These are phyloP conservation scores for Agrotis clavis DNA, from an alignment of 2,888 invertebrate species.

Conservation along the genomic window DNA sequence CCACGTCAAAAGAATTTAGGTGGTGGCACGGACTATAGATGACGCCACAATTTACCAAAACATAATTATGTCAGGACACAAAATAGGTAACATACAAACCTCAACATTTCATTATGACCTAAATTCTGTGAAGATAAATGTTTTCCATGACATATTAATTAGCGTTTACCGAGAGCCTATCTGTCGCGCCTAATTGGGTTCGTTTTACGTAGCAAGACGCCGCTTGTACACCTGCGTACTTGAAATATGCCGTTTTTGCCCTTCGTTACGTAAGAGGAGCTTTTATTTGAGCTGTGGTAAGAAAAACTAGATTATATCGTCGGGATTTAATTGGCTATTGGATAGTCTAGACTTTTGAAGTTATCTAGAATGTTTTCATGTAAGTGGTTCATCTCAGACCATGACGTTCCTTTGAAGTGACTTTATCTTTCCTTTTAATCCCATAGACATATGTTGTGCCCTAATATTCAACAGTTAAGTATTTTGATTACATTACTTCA, in stretches of 20 bases:
- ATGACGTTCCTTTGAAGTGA: too few relatives aligned
- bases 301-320: not conserved
- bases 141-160: constrained; percentile 73
- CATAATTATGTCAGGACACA: constrained; percentile 4
- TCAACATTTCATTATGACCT: constrained; percentile 40
- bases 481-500: too few relatives aligned
- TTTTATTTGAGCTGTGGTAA: not conserved
- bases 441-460: too few relatives aligned
- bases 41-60: not conserved
- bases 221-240: constrained; percentile 52
- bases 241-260: constrained; percentile 34
- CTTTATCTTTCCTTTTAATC: too few relatives aligned
- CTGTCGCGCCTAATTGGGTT: constrained; percentile 67
- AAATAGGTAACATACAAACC: constrained; percentile 15
- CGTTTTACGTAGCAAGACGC: constrained; percentile 63
- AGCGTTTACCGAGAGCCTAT: constrained; percentile 58
- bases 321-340: not conserved
- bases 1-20: too few relatives aligned
- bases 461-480: too few relatives aligned
- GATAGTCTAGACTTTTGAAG: too few relatives aligned
- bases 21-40: too few relatives aligned
- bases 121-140: constrained; percentile 64
- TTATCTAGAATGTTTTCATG: too few relatives aligned
- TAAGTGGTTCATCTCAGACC: too few relatives aligned
- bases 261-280: constrained; percentile 13